Evolutionary conservation across 2,888 invertebrate genomes (phyloP).

Genomic region (Anorthoa munda): DNA sequence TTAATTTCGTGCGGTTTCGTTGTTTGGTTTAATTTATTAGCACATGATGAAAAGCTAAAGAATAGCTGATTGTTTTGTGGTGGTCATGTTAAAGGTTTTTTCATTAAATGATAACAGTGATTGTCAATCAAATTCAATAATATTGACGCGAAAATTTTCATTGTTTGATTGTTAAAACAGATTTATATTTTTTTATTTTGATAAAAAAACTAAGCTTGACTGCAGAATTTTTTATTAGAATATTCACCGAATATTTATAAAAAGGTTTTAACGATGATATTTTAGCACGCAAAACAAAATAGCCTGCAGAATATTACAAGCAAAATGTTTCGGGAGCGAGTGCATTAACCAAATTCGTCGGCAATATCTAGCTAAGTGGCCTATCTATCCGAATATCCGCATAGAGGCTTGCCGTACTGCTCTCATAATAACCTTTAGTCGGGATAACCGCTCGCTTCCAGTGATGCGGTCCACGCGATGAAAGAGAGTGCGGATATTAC

Average conservation of each 20-base stretch:
- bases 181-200: neutral
- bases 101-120: slow-evolving; percentile 38
- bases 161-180: neutral
- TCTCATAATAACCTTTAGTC: slow-evolving; percentile 68
- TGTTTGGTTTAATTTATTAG: slow-evolving; percentile 66
- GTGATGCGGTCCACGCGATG: slow-evolving; percentile 38
- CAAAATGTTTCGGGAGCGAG: slow-evolving; percentile 48
- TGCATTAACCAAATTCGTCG: slow-evolving; percentile 71
- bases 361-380: slow-evolving; percentile 71
- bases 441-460: slow-evolving; percentile 54
- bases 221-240: neutral
- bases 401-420: slow-evolving; percentile 58
- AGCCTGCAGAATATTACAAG: slow-evolving; percentile 51
- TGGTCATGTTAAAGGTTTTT: slow-evolving; percentile 43
- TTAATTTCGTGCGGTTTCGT: slow-evolving; percentile 66
- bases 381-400: slow-evolving; percentile 72
- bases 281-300: slow-evolving; percentile 40
- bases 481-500: slow-evolving; percentile 56
- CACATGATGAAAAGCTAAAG: slow-evolving; percentile 48
- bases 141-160: neutral
- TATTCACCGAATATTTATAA: neutral
- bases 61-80: slow-evolving; percentile 38
- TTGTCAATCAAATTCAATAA: slow-evolving; percentile 9
- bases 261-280: slow-evolving; percentile 9
- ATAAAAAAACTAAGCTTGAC: neutral